These are phyloP conservation scores for Lamprotornis superbus DNA, from an alignment of 2,113 vertebrate genomes.

Conservation along the genomic window DNA sequence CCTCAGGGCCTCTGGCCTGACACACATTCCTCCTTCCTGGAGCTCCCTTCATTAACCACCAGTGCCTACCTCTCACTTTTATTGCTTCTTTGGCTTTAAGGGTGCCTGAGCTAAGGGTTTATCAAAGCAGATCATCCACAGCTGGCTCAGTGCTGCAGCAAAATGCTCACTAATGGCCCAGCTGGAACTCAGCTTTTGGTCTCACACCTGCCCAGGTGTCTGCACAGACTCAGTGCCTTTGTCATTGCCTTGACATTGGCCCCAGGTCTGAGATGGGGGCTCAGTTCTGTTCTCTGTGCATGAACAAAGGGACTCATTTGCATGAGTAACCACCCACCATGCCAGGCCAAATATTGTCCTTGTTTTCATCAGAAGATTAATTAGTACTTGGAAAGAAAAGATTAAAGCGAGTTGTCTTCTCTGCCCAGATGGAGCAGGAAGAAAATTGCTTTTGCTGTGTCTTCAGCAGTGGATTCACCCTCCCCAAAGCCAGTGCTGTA, in stretches of 20 bases:
- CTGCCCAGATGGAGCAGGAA: background rate
- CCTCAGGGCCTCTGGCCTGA: background rate
- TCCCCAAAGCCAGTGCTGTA: background rate
- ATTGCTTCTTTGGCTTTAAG: background rate
- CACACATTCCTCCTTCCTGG: background rate
- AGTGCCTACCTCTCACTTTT: background rate
- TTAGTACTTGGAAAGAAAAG: slow-evolving; percentile 14
- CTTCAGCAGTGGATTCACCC: background rate
- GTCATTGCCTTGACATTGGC: background rate
- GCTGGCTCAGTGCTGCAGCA: background rate
- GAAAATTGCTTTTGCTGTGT: background rate
- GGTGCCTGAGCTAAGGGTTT: background rate
- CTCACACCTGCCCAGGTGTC: background rate
- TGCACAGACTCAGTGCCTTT: background rate
- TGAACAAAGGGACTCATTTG: background rate
- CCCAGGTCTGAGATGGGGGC: background rate
- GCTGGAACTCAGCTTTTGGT: background rate
- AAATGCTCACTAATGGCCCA: background rate
- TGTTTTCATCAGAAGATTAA: slow-evolving; percentile 25
- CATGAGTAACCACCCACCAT: slow-evolving; percentile 3
- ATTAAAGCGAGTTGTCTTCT: background rate
- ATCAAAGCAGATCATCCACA: slow-evolving; percentile 2
- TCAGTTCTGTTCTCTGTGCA: background rate
- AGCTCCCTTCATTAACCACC: slow-evolving; percentile 31
- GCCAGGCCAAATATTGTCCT: slow-evolving; percentile 28